Evolutionary conservation across 2,113 vertebrate species (phyloP).

Genomic region (Percina caprodes): DNA sequence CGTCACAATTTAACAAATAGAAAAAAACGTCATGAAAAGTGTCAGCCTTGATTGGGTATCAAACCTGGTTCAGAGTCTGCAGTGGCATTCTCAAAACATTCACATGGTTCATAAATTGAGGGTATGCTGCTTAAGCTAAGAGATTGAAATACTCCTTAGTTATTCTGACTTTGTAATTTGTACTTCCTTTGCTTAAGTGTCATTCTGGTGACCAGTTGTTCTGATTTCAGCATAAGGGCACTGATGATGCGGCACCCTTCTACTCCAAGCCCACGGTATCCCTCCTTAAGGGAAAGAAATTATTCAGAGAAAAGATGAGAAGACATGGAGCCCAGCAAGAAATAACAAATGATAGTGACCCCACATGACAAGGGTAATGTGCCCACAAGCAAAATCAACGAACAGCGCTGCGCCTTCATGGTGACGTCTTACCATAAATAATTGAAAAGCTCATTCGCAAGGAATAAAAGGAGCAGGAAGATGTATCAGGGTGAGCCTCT

Average conservation of each 20-base stretch:
- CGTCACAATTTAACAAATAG: no score
- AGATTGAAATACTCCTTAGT: not conserved
- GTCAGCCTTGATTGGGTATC: no score
- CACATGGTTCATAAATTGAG: not conserved
- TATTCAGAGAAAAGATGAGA: slow-evolving; percentile 39
- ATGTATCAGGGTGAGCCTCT: slow-evolving; percentile 53
- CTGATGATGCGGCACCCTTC: slow-evolving; percentile 8
- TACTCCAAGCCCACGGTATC: slow-evolving; percentile 1
- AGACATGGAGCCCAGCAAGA: slow-evolving; percentile 45
- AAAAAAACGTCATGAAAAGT: no score
- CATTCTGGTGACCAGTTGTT: slow-evolving; percentile 40
- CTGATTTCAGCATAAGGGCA: slow-evolving; percentile 18
- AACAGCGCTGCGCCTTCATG: slow-evolving; percentile 44
- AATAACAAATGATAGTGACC: slow-evolving; percentile 53
- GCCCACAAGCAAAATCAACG: slow-evolving; percentile 66
- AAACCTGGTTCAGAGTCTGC: no score
- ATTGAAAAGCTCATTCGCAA: slow-evolving; percentile 65
- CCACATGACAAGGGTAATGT: slow-evolving; percentile 62
- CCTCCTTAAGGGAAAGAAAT: slow-evolving; percentile 30
- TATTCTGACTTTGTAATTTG: slow-evolving; percentile 14
- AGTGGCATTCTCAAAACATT: no score
- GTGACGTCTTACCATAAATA: slow-evolving; percentile 68
- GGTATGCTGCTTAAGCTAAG: not conserved
- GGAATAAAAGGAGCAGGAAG: slow-evolving; percentile 64
- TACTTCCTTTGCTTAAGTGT: not conserved